Conservation (phyloP, 2,797 vertebrate genomes). For the Macropus fuliginosus region DNA sequence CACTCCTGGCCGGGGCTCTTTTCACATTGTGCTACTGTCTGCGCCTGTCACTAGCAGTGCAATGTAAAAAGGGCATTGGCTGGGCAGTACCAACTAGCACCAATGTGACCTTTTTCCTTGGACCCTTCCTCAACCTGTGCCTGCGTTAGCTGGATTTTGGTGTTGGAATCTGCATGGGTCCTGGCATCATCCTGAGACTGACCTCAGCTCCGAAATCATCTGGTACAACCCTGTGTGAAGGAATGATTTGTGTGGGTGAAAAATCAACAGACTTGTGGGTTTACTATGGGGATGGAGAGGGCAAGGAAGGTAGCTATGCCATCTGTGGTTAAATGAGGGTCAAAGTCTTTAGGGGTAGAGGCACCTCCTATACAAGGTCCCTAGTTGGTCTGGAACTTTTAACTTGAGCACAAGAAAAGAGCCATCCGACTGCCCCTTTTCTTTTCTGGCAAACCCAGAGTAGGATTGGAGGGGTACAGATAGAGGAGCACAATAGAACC, state of each 20-base stretch:
- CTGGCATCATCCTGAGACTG: background rate
- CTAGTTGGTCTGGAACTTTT: background rate
- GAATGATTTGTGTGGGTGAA: background rate
- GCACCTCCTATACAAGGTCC: background rate
- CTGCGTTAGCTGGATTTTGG: constrained; percentile 9
- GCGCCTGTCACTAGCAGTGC: constrained; percentile 81
- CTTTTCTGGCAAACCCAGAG: background rate
- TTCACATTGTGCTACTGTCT: constrained; percentile 84
- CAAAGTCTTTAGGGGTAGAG: background rate
- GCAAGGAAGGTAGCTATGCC: background rate
- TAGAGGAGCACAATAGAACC: background rate
- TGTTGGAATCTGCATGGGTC: background rate
- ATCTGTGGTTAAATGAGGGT: background rate
- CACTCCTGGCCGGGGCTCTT: constrained; percentile 82
- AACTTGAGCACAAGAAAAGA: background rate
- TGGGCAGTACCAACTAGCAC: constrained; percentile 66
- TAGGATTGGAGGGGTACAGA: background rate
- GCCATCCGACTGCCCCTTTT: background rate
- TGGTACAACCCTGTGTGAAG: background rate
- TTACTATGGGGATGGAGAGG: background rate
- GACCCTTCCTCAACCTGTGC: constrained; percentile 17
- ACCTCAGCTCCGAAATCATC: background rate
- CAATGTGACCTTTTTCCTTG: constrained; percentile 1
- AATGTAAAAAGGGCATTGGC: constrained; percentile 85
- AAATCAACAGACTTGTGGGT: background rate